Evolutionary conservation across 1,140 invertebrate genomes (phyloP).

Genomic region (Tetragonula clypearis): DNA sequence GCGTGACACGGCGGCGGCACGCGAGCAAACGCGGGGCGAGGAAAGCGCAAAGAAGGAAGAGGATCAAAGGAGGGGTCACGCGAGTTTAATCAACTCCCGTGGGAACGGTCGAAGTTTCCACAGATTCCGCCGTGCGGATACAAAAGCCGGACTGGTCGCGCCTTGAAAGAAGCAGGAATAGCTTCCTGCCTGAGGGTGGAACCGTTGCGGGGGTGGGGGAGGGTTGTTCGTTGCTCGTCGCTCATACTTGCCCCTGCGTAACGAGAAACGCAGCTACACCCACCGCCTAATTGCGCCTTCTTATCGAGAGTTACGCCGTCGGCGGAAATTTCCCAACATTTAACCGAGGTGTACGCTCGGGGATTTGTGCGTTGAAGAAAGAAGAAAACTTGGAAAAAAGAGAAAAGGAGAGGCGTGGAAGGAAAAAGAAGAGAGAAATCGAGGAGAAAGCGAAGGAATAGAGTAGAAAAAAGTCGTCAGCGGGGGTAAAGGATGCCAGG

Average conservation of each 20-base stretch:
- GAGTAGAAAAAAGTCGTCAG: conserved; percentile 44
- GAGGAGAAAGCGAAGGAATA: neutral
- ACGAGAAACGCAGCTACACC: conserved; percentile 7
- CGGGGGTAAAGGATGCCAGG: conserved; percentile 41
- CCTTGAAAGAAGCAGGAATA: neutral
- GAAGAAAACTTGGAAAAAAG: neutral
- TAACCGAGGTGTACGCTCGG: conserved; percentile 3
- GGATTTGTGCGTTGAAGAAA: neutral
- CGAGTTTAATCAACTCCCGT: conserved; percentile 36
- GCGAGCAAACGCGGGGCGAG: neutral
- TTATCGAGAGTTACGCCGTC: conserved; percentile 32
- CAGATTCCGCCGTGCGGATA: conserved; percentile 22
- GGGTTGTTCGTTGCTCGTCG: neutral
- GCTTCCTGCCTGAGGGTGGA: neutral
- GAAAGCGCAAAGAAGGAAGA: conserved; percentile 2
- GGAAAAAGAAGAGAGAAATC: neutral
- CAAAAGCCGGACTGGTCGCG: neutral
- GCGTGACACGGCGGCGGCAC: neutral
- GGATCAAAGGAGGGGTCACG: conserved; percentile 19
- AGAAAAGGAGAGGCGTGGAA: neutral
- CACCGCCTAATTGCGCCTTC: conserved; percentile 32
- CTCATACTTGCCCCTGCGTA: neutral
- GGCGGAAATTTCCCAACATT: conserved; percentile 39
- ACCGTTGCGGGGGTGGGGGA: too few species aligned
- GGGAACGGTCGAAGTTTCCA: conserved; percentile 20